Evolutionary conservation across 2,797 vertebrate species (phyloP).

Genomic region (Hypotaenidia philippensis): DNA sequence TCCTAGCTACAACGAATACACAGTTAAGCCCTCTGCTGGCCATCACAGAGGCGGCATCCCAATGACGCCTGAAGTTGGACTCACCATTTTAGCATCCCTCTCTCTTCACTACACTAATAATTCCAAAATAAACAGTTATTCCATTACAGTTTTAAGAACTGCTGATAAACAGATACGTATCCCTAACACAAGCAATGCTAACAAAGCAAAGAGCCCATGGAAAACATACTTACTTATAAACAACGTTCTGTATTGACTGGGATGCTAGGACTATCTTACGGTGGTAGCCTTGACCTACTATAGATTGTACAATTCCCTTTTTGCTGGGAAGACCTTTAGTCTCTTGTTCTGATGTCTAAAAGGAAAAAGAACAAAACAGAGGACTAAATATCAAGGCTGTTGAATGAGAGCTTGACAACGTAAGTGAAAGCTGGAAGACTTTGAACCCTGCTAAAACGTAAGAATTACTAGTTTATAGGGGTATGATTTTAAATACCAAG

Average conservation of each 20-base stretch:
- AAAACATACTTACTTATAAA: constrained; percentile 90
- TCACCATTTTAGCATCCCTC: not conserved
- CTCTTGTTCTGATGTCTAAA: constrained; percentile 95
- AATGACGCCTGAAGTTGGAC: not conserved
- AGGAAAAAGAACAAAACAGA: not conserved
- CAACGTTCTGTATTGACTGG: constrained; percentile 94
- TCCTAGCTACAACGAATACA: not conserved
- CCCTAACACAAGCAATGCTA: not conserved
- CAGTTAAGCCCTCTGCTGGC: constrained; percentile 69
- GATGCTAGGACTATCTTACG: constrained; percentile 97
- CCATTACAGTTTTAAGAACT: not conserved
- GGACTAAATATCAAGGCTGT: not conserved
- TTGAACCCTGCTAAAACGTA: not conserved
- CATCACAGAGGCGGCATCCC: not conserved
- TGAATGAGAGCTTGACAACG: not conserved
- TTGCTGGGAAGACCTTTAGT: constrained; percentile 97
- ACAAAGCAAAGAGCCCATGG: not conserved
- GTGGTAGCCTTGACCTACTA: constrained; percentile 97
- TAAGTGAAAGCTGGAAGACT: not conserved
- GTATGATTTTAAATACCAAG: not conserved
- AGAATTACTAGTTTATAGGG: not conserved
- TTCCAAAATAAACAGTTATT: not conserved
- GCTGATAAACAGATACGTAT: not conserved
- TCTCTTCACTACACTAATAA: not conserved
- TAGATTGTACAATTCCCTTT: constrained; percentile 97